Percentiles rank a stretch among this genome's conserved stretches.
phyloP scores from a whole-genome alignment of 2,113 vertebrate genomes.

The Dolichotis patagonum region DNA sequence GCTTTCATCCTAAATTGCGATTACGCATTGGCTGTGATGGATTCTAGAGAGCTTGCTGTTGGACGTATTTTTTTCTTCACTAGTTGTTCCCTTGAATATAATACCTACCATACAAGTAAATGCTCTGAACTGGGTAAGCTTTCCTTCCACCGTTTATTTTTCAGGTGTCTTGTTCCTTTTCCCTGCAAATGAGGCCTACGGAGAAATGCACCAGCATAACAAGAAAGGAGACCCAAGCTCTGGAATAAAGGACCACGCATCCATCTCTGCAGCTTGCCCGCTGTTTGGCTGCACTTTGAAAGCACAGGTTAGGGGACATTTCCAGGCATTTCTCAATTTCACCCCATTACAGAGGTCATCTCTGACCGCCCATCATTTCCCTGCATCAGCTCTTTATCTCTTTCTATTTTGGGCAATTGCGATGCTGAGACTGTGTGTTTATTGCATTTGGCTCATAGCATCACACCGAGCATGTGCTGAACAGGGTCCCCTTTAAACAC shows the following conservation, averaged over 20 bases:
- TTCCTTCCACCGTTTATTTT: not conserved
- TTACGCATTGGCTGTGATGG: not conserved
- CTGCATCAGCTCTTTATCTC: not conserved
- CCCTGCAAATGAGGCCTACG: not conserved
- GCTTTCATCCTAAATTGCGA: not conserved
- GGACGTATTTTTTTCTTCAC: not conserved
- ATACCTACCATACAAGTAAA: slow-evolving; percentile 9
- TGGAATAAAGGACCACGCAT: not conserved
- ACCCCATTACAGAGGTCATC: not conserved
- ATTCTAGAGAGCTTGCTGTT: slow-evolving; percentile 31
- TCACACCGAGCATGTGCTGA: not conserved
- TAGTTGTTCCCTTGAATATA: slow-evolving; percentile 9
- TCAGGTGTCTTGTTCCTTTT: not conserved
- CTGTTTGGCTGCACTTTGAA: not conserved
- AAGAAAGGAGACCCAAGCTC: not conserved
- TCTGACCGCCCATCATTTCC: not conserved
- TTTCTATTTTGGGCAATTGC: not conserved
- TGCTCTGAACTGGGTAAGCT: slow-evolving; percentile 18
- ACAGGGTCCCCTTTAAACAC: not conserved
- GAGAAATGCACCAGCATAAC: not conserved
- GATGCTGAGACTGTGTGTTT: not conserved
- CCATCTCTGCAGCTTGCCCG: not conserved
- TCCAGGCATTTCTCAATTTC: not conserved
- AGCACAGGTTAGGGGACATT: not conserved
- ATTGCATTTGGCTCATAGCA: not conserved